These are phyloP conservation scores for Clitarchus hookeri DNA, from an alignment of 2,888 invertebrate genomes.

Conservation along the genomic window DNA sequence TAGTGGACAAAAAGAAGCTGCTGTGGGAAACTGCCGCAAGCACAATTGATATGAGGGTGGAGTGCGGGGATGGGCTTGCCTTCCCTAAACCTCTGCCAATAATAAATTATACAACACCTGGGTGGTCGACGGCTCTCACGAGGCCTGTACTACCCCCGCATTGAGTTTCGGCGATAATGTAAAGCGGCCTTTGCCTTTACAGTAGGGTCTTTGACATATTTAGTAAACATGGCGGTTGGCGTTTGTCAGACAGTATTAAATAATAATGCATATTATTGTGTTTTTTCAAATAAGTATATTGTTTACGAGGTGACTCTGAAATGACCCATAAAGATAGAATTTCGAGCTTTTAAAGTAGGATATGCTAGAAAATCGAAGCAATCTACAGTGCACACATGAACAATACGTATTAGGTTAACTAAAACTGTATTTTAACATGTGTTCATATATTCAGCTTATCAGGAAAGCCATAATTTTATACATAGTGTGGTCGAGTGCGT, in stretches of 20 bases:
- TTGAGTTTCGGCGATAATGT: too few species aligned
- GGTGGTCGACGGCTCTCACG: too few species aligned
- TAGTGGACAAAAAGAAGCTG: too few species aligned
- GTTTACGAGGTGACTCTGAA: not conserved
- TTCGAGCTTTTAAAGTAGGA: not conserved
- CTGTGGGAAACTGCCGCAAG: too few species aligned
- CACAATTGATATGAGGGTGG: too few species aligned
- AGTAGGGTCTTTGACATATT: slow-evolving; percentile 21
- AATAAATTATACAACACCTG: too few species aligned
- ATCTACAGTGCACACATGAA: not conserved
- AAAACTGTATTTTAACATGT: not conserved
- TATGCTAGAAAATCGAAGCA: not conserved
- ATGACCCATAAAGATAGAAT: not conserved
- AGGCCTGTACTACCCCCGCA: too few species aligned
- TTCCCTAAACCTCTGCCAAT: too few species aligned
- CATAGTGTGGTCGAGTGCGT: not conserved
- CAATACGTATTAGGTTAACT: not conserved
- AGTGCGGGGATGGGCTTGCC: too few species aligned
- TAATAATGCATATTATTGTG: not conserved
- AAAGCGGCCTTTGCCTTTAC: too few species aligned
- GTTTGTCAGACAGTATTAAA: not conserved
- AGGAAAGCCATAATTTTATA: not conserved
- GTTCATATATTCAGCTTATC: not conserved
- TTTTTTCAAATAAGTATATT: not conserved
- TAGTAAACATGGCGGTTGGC: slow-evolving; percentile 24